Base-by-base conservation (phyloP, 1,140 invertebrate genomes). In the Cephus cinctus region DNA sequence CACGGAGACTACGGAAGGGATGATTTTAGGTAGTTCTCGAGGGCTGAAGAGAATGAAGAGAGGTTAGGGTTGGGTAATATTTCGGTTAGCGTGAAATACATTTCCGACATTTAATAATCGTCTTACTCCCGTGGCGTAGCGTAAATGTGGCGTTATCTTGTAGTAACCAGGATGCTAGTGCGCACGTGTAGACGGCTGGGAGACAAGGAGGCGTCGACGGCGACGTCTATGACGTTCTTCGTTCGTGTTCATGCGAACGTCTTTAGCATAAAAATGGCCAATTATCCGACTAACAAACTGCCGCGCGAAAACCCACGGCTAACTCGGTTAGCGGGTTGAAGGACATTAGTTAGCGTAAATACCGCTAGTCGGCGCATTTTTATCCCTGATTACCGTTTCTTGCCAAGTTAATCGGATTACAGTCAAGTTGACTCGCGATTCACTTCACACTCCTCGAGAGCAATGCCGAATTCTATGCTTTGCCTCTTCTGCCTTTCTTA, bases 341-440 rank as follows among this genome's bases (percentile, higher is more conserved):
- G 66, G 42, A 70, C 66, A 71, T 70, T 69, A 69, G 64, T 70
- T 69, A 71, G 57, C 56, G 64, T 62, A 70, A 70, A 70, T 70
- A 52, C 57, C 61, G 55, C 49, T 53, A 56, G 64, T 71, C 60
- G 59, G 61, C 56, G 65, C 58, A 69, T 67, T 69, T 69, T 71
- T 71, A 69, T 67, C 45, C 56, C 54, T 71, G 66, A 70, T 70
- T 71, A 71, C 61, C 55, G 48, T 55, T 65, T 70, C 67, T 67
- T 57, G 45, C 49, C 43, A 50, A 57, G 48, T 56, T 63, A 63
- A 63, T 56, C 32, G 25, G 39, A 51, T 60, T 61, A 54, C 52
- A 39, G 50, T 48, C 43, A 23, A 12, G 23, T 52, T 25, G 35
- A 42, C 30, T 36, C 20, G 35, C 45, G 19, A 34, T 14, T n/a